phyloP scores from a whole-genome alignment of 2,888 invertebrate genomes.

The Tuta absoluta region DNA sequence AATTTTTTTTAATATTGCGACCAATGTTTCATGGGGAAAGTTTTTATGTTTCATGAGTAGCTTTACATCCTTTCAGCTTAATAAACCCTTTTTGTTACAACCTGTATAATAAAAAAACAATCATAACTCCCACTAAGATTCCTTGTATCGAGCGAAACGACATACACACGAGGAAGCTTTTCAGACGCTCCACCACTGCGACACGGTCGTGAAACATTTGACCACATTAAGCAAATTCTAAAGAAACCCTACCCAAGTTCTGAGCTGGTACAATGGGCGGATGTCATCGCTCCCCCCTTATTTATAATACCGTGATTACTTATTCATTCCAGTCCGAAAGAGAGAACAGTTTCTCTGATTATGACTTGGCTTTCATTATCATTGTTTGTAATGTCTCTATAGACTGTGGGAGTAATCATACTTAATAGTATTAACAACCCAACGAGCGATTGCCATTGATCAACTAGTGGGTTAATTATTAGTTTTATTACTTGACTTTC shows the following conservation, averaged over 20 bases:
- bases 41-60: too few species aligned
- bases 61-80: too few species aligned
- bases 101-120: too few species aligned
- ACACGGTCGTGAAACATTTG: too few species aligned
- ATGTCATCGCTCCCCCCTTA: constrained; percentile 48
- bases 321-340: constrained; percentile 31
- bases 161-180: too few species aligned
- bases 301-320: constrained; percentile 36
- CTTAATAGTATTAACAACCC: neutral
- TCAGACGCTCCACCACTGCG: too few species aligned
- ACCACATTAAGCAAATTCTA: constrained; percentile 6
- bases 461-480: neutral
- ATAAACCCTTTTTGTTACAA: too few species aligned
- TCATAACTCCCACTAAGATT: too few species aligned
- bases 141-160: too few species aligned
- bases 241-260: constrained; percentile 23
- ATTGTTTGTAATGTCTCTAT: constrained; percentile 25
- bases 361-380: constrained; percentile 24
- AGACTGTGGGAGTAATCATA: constrained; percentile 11
- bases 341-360: constrained; percentile 27
- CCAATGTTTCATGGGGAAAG: too few species aligned
- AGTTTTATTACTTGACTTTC: constrained; percentile 1
- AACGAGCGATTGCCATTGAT: neutral
- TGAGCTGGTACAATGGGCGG: constrained; percentile 55
- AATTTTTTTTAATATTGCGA: too few species aligned